Evolutionary conservation across 2,113 vertebrate genomes (phyloP).

Genomic region (Eublepharis macularius): DNA sequence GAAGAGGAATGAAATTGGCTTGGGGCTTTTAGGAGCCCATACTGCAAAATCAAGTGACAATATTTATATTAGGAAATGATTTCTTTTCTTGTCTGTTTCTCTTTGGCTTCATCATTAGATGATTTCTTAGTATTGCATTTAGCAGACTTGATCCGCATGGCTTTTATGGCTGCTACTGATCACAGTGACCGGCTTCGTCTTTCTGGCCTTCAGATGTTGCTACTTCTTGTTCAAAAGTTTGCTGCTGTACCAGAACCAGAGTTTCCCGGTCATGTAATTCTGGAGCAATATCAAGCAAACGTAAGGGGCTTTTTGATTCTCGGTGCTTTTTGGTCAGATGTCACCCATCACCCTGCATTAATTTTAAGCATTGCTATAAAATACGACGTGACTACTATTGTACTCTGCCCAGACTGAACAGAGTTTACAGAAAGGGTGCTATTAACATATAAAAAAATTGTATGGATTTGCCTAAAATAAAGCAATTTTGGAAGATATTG

Average conservation of each 20-base stretch:
- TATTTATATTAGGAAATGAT: background rate
- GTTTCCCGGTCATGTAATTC: conserved; percentile 92
- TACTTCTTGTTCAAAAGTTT: conserved; percentile 87
- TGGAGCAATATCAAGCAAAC: conserved; percentile 97
- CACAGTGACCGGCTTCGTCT: conserved; percentile 89
- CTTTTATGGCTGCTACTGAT: conserved; percentile 96
- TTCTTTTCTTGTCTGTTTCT: conserved; percentile 30
- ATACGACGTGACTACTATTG: background rate
- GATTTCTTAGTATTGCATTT: conserved; percentile 93
- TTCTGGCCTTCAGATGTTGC: conserved; percentile 85
- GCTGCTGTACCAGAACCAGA: conserved; percentile 87
- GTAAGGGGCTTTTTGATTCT: conserved; percentile 73
- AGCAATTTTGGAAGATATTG: background rate
- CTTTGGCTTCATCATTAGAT: conserved; percentile 60
- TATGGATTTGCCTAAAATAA: background rate
- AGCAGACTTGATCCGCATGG: conserved; percentile 92
- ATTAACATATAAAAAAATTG: too few relatives aligned
- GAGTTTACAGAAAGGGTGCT: background rate
- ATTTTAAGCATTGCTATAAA: background rate
- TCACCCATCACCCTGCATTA: background rate
- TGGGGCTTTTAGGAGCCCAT: background rate
- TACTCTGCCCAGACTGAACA: background rate
- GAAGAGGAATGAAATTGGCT: background rate
- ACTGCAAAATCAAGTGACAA: background rate
- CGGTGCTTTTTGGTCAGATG: background rate